These are phyloP conservation scores for Nomada ferruginata DNA, from an alignment of 2,888 invertebrate genomes.

Conservation along the genomic window DNA sequence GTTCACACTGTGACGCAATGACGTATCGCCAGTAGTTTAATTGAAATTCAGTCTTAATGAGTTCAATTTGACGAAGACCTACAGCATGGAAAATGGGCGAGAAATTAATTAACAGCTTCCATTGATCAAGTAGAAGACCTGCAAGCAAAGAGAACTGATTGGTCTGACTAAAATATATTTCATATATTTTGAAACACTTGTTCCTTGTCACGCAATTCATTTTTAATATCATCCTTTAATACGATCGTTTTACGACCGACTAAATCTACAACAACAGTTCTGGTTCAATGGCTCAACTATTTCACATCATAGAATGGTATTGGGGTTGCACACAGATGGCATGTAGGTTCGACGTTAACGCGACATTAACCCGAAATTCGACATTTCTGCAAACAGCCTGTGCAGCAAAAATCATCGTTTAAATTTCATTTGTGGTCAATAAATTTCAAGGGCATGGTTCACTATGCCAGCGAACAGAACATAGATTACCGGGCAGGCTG, in stretches of 20 bases:
- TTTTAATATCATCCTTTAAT: too few relatives aligned
- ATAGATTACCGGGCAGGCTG: constrained; percentile 22
- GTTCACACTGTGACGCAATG: constrained; percentile 11
- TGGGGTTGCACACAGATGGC: too few relatives aligned
- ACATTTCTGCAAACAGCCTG: neutral
- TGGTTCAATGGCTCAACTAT: too few relatives aligned
- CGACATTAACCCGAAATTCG: neutral
- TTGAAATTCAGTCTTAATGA: constrained; percentile 26
- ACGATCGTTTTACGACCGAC: too few relatives aligned
- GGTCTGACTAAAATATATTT: neutral
- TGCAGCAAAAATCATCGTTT: neutral
- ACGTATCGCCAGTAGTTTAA: neutral
- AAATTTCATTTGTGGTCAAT: constrained; percentile 20
- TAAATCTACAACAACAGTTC: too few relatives aligned
- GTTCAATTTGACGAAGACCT: constrained; percentile 22
- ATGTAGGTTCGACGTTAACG: too few relatives aligned
- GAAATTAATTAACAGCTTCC: constrained; percentile 15
- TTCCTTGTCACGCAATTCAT: too few relatives aligned
- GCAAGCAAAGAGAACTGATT: neutral
- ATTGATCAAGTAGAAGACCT: neutral
- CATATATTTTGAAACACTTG: too few relatives aligned
- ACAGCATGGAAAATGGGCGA: neutral
- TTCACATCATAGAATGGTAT: too few relatives aligned
- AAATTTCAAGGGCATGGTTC: constrained; percentile 15
- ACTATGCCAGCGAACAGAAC: constrained; percentile 9